Conservation (phyloP, 1,140 invertebrate species). For the Lepidurus packardi region DNA sequence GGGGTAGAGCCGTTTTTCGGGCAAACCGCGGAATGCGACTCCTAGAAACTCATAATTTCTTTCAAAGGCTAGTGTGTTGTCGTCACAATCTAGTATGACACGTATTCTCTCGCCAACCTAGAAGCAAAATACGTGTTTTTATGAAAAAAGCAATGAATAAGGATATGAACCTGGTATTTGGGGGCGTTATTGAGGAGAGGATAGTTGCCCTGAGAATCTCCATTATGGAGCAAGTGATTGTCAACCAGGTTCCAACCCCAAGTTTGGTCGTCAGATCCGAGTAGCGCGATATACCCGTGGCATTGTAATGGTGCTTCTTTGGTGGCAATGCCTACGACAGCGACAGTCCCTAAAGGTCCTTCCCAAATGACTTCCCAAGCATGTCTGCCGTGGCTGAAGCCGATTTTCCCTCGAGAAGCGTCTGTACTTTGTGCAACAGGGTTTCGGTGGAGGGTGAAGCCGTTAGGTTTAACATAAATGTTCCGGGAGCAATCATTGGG, state of each 20-base stretch:
- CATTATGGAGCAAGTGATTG: constrained; percentile 94
- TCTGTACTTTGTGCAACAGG: constrained; percentile 98
- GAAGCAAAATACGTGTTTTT: constrained; percentile 40
- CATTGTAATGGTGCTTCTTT: constrained; percentile 77
- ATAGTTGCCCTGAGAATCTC: constrained; percentile 90
- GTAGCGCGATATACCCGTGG: constrained; percentile 87
- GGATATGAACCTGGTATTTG: constrained; percentile 78
- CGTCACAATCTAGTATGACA: constrained; percentile 95
- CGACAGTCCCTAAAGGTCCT: constrained; percentile 91
- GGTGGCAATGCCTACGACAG: constrained; percentile 90
- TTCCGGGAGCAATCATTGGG: constrained; percentile 94
- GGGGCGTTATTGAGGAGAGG: constrained; percentile 93
- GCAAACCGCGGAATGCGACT: constrained; percentile 91
- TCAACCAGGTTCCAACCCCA: constrained; percentile 99
- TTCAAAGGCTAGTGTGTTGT: constrained; percentile 94
- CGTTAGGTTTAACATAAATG: constrained; percentile 94
- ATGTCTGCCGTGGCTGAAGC: constrained; percentile 87
- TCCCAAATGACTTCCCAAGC: constrained; percentile 99
- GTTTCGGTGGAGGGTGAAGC: constrained; percentile 94
- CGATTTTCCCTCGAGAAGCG: constrained; percentile 86
- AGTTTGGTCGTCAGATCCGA: constrained; percentile 92
- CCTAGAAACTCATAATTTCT: constrained; percentile 98
- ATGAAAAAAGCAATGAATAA: neutral
- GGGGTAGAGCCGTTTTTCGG: constrained; percentile 88
- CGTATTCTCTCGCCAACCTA: constrained; percentile 93